A percentile compares a stretch with the other conserved stretches of the same genome.
These are phyloP conservation scores for Mesochorus sp. DNA, from an alignment of 2,888 invertebrate genomes.

Conservation along the genomic window DNA sequence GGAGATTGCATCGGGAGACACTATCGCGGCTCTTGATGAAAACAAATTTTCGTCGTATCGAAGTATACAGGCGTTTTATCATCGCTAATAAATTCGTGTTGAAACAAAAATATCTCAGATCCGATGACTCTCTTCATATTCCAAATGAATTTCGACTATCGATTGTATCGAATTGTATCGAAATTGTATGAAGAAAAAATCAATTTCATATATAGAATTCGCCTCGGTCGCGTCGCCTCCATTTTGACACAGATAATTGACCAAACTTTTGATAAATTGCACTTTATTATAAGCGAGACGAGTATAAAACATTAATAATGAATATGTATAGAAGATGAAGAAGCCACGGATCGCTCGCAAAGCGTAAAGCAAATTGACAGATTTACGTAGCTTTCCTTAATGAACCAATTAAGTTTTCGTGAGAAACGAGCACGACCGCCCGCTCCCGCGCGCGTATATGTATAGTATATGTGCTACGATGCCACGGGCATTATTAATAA, in stretches of 20 bases:
- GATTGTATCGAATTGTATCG: too few species aligned
- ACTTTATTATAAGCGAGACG: neutral
- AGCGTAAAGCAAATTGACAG: conserved; percentile 49
- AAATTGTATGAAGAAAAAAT: too few species aligned
- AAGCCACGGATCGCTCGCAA: conserved; percentile 1
- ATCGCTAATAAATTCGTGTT: too few species aligned
- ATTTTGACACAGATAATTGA: neutral
- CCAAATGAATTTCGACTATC: too few species aligned
- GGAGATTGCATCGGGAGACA: neutral
- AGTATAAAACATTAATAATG: neutral
- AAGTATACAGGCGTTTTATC: neutral
- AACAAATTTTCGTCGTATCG: neutral
- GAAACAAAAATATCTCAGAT: too few species aligned
- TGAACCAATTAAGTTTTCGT: conserved; percentile 55
- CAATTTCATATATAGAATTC: too few species aligned
- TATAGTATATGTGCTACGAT: conserved; percentile 48
- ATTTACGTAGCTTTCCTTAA: conserved; percentile 51
- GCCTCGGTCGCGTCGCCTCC: neutral
- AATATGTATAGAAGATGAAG: conserved; percentile 4
- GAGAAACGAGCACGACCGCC: conserved; percentile 27
- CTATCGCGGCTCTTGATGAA: neutral
- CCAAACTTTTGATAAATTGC: neutral
- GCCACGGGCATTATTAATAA: conserved; percentile 75
- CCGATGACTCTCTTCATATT: too few species aligned
- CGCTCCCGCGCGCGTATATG: too few species aligned